phyloP scores from a whole-genome alignment of 1,140 invertebrate species.

The Drosophila tropicalis region DNA sequence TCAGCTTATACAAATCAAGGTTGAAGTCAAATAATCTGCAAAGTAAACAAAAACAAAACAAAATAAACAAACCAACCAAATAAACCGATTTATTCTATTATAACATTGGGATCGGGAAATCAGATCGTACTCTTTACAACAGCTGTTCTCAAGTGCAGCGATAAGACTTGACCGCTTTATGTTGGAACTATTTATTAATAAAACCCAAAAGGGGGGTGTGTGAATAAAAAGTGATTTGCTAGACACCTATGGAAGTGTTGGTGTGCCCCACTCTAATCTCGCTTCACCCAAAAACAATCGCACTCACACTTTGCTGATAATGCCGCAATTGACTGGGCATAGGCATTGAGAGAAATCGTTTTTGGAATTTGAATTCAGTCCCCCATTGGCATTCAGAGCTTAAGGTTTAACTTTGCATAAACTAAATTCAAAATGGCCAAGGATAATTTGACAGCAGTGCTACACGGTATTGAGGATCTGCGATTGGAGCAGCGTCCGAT shows the following conservation, averaged over 20 bases:
- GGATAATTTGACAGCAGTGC: slow-evolving; percentile 86
- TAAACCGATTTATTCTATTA: slow-evolving; percentile 1
- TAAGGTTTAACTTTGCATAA: background rate
- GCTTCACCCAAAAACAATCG: background rate
- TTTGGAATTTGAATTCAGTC: slow-evolving; percentile 26
- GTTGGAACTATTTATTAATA: slow-evolving; percentile 1
- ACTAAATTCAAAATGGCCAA: slow-evolving; percentile 52
- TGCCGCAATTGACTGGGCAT: background rate
- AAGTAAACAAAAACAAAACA: background rate
- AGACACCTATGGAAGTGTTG: background rate
- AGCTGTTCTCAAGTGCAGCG: slow-evolving; percentile 8
- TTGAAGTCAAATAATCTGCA: background rate
- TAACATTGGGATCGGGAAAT: background rate
- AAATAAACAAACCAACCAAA: background rate
- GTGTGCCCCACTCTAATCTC: slow-evolving; percentile 5
- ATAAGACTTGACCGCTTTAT: slow-evolving; percentile 23
- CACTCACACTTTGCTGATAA: background rate
- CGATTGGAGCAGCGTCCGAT: slow-evolving; percentile 89
- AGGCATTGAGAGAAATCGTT: background rate
- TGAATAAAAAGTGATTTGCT: slow-evolving; percentile 12
- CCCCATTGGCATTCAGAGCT: slow-evolving; percentile 8
- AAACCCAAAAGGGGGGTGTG: slow-evolving; percentile 16
- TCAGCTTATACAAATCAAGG: background rate
- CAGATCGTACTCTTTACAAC: background rate
- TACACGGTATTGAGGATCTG: slow-evolving; percentile 91